Base-by-base conservation (phyloP, 2,888 invertebrate species). In the Chymomyza amoena region DNA sequence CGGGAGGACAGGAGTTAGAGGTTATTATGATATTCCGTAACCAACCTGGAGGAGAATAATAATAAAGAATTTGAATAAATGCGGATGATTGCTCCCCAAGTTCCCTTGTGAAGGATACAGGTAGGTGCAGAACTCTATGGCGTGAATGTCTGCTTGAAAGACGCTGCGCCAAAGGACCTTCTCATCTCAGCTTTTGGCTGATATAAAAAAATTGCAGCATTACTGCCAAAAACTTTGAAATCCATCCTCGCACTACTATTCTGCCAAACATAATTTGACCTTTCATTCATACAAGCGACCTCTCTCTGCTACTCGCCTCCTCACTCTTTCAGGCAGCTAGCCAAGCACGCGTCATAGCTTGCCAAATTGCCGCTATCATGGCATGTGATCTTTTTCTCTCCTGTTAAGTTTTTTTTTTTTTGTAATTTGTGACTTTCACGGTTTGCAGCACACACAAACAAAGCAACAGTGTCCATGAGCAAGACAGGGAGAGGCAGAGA, bases 391-490 rank as follows among this genome's bases (percentile, higher is more conserved):
- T 77, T 72, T 65, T 51, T 52, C 56, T 76, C 69, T 75, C 64
- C 64, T 64, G 56, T 70, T 51, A 36, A 77, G 4, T 25, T 76
- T 32, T 16, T 10, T 56, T n/a, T 59, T 60, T 72, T 69, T 70
- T 77, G 87, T 91, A 91, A 91, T 91, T 90, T 91, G 80, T 88
- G 86, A 91, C 90, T 87, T 91, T 89, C 84, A 90, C 88, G 90
- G 89, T 89, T 90, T 81, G 81, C 69, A 75, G 85, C 82, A 83
- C 82, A 71, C 69, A 69, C 67, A 36, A 62, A 57, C 25, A 45
- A 45, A 20, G 39, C 15, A 25, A 32, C 64, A 28, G 32, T 52
- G 50, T 28, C 32, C 28, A 32, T 4, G 32, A 32, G 32, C 9
- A 9, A 6, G 32, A 32, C 32, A 32, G 18, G 13, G n/a, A 10